Base-by-base conservation (phyloP, 2,113 vertebrate species). In the Lycaon pictus region DNA sequence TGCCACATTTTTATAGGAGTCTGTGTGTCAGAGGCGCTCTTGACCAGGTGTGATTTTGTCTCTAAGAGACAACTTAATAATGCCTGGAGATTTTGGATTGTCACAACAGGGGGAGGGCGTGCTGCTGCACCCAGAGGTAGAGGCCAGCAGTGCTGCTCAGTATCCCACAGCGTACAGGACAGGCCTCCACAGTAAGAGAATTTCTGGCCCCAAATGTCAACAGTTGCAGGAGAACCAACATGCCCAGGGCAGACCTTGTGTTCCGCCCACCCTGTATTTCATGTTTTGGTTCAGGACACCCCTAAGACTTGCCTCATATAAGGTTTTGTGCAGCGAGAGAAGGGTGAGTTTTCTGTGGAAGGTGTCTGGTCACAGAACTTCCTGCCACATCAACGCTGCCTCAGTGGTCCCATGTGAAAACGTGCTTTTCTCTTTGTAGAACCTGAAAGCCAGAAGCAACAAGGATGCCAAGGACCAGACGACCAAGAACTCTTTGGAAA, bases 391-490 rank as follows among this genome's bases (percentile, higher is more conserved):
- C 77, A 56, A 8, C 16, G 17, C 77, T 3, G 6, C 82, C 56
- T 55, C 29, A 2, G 3, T 9, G 0, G 0, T 58, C 63, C 55
- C 0, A 0, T 0, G 2, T 60, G 17, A 51, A 55, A 69, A 27
- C 0, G 1, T 5, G 2, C 89, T 90, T 94, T 98, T 98, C 93
- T 97, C 92, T 98, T 97, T 97, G 77, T 98, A 99, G 99, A 99
- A 99, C 98, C 98, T 99, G 81, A 99, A 99, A 98, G 99, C 99
- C 97, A 99, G 99, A 97, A 99, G 99, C 97, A 99, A 99, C 67
- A 99, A 99, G 98, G 99, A 99, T 80, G 99, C 99, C 83, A 99
- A 99, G 97, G 99, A 99, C 90, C 99, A 99, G 95, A 99, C 99
- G 0, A 99, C 99, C 60, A 99, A 99, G 98, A 99, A 99, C 98